These are phyloP conservation scores for Zalophus californianus DNA, from an alignment of 2,797 vertebrate species.

Conservation along the genomic window DNA sequence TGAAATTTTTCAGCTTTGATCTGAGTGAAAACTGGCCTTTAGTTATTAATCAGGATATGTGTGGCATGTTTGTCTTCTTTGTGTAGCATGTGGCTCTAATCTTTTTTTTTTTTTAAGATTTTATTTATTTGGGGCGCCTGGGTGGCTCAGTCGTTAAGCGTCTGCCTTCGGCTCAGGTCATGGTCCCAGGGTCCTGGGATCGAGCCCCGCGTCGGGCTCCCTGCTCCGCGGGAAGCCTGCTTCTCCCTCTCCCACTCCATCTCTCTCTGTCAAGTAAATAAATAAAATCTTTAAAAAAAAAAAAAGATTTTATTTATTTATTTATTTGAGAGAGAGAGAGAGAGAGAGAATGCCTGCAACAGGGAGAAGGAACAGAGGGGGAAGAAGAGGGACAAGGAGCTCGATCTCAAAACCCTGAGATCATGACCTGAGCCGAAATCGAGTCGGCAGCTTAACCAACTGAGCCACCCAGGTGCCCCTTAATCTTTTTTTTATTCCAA, in stretches of 20 bases:
- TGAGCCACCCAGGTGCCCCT: background rate
- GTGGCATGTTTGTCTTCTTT: conserved; percentile 7
- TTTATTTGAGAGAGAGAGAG: background rate
- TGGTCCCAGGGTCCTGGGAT: too few relatives aligned
- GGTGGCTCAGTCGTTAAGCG: too few relatives aligned
- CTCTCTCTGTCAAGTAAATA: too few relatives aligned
- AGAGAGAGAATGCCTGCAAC: background rate
- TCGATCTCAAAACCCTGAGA: background rate
- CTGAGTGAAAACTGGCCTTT: background rate
- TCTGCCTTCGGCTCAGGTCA: too few relatives aligned
- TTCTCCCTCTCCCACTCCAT: too few relatives aligned
- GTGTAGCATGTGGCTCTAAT: background rate
- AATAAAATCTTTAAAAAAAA: too few relatives aligned
- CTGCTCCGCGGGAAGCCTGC: too few relatives aligned
- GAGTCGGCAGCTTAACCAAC: background rate
- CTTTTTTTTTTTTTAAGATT: background rate
- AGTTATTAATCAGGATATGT: conserved; percentile 19
- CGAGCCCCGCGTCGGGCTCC: too few relatives aligned
- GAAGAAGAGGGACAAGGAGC: background rate
- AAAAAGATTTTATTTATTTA: background rate
- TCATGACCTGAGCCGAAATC: background rate
- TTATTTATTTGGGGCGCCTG: background rate
- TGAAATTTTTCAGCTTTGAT: background rate
- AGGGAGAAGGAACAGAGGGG: background rate
- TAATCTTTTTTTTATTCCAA: background rate